A percentile compares a stretch with the other conserved stretches of the same genome.
Conservation (phyloP, 2,888 invertebrate genomes). For the Drosophila tripunctata region DNA sequence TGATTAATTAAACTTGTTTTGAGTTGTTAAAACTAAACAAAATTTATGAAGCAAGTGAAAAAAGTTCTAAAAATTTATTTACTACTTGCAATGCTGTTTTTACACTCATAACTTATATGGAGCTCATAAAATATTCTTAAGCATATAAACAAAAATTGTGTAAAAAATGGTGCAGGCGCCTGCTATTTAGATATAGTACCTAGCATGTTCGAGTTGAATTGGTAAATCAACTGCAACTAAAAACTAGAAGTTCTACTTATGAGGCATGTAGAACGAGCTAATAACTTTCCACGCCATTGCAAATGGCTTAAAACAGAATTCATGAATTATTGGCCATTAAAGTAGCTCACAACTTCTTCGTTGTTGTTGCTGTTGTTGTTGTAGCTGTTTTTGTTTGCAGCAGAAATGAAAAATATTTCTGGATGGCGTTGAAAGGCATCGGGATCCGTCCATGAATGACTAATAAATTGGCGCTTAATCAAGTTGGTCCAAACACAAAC, state of each 20-base stretch:
- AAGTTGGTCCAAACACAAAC: constrained; percentile 53
- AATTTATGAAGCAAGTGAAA: no score
- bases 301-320: constrained; percentile 30
- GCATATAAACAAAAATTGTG: constrained; percentile 38
- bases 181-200: constrained; percentile 26
- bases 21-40: no score
- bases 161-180: constrained; percentile 27
- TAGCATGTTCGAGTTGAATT: constrained; percentile 15
- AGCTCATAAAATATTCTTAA: constrained; percentile 41
- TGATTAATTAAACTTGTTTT: constrained; percentile 5
- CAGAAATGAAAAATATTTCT: constrained; percentile 70
- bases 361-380: constrained; percentile 3
- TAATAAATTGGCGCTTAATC: constrained; percentile 77
- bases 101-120: constrained; percentile 28
- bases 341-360: constrained; percentile 22
- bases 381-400: constrained; percentile 2
- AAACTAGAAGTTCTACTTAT: constrained; percentile 8
- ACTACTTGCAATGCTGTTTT: no score
- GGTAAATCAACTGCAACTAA: constrained; percentile 62
- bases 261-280: constrained; percentile 41
- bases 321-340: constrained; percentile 27
- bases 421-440: constrained; percentile 67
- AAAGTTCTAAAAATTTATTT: no score
- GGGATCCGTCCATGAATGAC: constrained; percentile 58
- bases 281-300: constrained; percentile 62